Evolutionary conservation across 1,140 invertebrate genomes (phyloP).

Genomic region (Psix sp.): DNA sequence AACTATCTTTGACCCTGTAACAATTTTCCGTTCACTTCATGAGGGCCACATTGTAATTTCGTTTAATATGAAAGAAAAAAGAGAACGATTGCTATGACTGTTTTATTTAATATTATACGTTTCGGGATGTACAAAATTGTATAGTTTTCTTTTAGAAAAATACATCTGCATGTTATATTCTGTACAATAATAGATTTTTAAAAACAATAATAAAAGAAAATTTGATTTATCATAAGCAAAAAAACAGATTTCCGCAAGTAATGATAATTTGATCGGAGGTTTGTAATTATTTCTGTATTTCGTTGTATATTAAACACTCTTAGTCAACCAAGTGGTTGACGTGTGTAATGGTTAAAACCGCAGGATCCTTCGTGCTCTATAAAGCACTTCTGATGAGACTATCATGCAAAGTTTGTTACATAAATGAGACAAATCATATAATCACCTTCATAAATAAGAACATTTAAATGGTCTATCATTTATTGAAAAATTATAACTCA

Average conservation of each 20-base stretch:
- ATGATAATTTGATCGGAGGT: no score
- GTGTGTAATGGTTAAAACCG: slow-evolving; percentile 23
- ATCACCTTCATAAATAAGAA: slow-evolving; percentile 9
- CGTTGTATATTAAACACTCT: slow-evolving; percentile 20
- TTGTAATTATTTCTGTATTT: no score
- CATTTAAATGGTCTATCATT: background rate
- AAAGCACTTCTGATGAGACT: slow-evolving; percentile 5
- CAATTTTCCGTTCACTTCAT: slow-evolving; percentile 48
- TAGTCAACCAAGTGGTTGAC: background rate
- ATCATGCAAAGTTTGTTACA: slow-evolving; percentile 37
- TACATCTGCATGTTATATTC: no score
- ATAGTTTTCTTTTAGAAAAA: no score
- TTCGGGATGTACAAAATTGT: no score
- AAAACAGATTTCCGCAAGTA: no score
- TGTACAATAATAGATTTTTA: no score
- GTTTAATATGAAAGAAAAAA: slow-evolving; percentile 20
- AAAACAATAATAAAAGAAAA: no score
- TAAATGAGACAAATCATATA: slow-evolving; percentile 42
- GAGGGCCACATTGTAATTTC: slow-evolving; percentile 42
- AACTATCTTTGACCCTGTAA: slow-evolving; percentile 49
- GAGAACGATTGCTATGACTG: slow-evolving; percentile 28
- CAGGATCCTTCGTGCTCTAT: slow-evolving; percentile 5
- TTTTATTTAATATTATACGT: slow-evolving; percentile 48
- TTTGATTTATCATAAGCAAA: no score
- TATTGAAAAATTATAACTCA: background rate